Percentiles rank a stretch among this genome's conserved stretches.
Conservation (phyloP, 92 coral and sea anemone genomes). For the Zoanthus solanderi region DNA sequence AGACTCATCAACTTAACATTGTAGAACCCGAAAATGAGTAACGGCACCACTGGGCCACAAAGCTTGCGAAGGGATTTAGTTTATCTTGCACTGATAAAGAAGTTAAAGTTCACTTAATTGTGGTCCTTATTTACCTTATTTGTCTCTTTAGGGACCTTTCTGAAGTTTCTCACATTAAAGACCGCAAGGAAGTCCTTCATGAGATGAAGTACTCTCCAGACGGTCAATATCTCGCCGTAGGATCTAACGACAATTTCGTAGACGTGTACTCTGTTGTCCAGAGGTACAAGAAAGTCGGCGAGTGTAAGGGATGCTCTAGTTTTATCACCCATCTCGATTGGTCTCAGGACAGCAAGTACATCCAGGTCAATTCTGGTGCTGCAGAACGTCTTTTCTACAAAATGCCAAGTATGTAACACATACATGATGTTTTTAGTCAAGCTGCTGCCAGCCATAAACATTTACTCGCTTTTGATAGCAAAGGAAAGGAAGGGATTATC, state of each 20-base stretch:
- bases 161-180: slow-evolving; percentile 87
- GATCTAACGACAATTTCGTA: slow-evolving; percentile 99
- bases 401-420: slow-evolving; percentile 83
- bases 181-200: slow-evolving; percentile 95
- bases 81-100: no score
- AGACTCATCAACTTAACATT: no score
- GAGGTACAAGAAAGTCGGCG: slow-evolving; percentile 98
- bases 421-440: background rate
- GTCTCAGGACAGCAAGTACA: slow-evolving; percentile 96
- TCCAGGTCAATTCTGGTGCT: slow-evolving; percentile 98
- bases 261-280: slow-evolving; percentile 95
- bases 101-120: background rate
- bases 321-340: slow-evolving; percentile 98
- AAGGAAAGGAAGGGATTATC: no score
- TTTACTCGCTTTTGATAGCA: no score
- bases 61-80: no score
- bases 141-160: slow-evolving; percentile 80
- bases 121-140: background rate
- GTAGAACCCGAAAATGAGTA: no score
- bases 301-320: slow-evolving; percentile 98
- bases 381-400: slow-evolving; percentile 94
- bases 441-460: no score
- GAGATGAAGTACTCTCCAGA: slow-evolving; percentile 98
- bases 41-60: no score
- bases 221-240: slow-evolving; percentile 96